A percentile compares a stretch with the other conserved stretches of the same genome.
Conservation (phyloP, 1,140 invertebrate genomes). For the Drosophila bipectinata region DNA sequence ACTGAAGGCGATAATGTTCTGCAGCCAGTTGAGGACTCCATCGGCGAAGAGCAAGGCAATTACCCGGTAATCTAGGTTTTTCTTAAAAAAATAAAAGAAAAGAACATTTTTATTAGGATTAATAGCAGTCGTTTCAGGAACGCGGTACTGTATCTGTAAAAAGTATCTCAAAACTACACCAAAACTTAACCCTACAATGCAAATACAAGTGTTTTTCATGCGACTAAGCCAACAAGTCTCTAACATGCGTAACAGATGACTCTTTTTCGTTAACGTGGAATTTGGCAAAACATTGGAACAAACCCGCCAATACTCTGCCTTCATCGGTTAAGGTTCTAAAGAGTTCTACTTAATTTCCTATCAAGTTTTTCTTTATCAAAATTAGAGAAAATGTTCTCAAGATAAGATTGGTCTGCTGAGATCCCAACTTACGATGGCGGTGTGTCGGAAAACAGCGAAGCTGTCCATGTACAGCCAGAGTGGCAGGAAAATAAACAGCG, state of each 20-base stretch:
- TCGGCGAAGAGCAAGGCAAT: conserved; percentile 90
- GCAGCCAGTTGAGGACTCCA: conserved; percentile 95
- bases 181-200: background rate
- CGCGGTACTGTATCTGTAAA: background rate
- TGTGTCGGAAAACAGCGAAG: conserved; percentile 87
- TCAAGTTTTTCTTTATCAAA: conserved; percentile 3
- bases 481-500: conserved; percentile 93
- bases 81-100: conserved; percentile 61
- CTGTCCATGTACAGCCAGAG: conserved; percentile 93
- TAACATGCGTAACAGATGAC: background rate
- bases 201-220: background rate
- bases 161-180: background rate
- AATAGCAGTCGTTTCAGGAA: too few relatives aligned
- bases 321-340: background rate
- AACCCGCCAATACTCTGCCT: background rate
- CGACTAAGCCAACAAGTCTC: background rate
- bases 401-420: conserved; percentile 17
- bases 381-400: conserved; percentile 2
- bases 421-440: conserved; percentile 77
- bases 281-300: background rate
- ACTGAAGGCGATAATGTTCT: conserved; percentile 97
- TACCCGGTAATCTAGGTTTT: conserved; percentile 85
- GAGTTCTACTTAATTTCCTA: background rate
- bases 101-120: background rate
- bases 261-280: background rate